phyloP scores from a whole-genome alignment of 2,888 invertebrate genomes.

The Temnothorax unifasciatus region DNA sequence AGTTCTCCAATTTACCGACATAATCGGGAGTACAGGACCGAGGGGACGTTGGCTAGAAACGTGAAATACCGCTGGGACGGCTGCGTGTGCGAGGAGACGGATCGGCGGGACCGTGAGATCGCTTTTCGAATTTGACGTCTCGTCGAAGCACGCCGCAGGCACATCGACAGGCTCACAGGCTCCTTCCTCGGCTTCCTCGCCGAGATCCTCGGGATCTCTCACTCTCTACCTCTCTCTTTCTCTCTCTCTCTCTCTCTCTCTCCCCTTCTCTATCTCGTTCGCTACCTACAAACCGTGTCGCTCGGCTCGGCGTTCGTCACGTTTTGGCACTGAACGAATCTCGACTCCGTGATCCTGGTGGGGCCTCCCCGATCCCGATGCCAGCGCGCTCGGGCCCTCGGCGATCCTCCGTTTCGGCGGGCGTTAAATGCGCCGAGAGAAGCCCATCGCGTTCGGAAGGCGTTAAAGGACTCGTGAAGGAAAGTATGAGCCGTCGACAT shows the following conservation, averaged over 20 bases:
- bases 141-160: constrained; percentile 48
- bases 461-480: constrained; percentile 62
- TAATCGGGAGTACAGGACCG: constrained; percentile 32
- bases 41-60: constrained; percentile 20
- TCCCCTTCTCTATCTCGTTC: constrained; percentile 12
- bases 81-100: constrained; percentile 24
- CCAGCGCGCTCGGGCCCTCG: constrained; percentile 4
- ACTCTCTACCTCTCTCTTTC: too few species aligned
- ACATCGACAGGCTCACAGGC: constrained; percentile 56
- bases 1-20: constrained; percentile 47
- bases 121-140: constrained; percentile 39
- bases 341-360: constrained; percentile 38
- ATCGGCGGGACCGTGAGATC: constrained; percentile 29
- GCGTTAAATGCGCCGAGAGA: constrained; percentile 64
- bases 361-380: background rate
- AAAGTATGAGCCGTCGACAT: constrained; percentile 64
- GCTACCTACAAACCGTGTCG: constrained; percentile 44
- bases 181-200: constrained; percentile 48
- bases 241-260: constrained; percentile 10
- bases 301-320: constrained; percentile 51
- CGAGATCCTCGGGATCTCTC: background rate
- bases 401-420: constrained; percentile 60
- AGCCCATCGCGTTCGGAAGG: constrained; percentile 62
- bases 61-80: constrained; percentile 33
- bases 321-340: constrained; percentile 51